Percentiles rank a stretch among this genome's conserved stretches.
phyloP scores from a whole-genome alignment of 1,140 invertebrate genomes.

The Hycleus cichorii region DNA sequence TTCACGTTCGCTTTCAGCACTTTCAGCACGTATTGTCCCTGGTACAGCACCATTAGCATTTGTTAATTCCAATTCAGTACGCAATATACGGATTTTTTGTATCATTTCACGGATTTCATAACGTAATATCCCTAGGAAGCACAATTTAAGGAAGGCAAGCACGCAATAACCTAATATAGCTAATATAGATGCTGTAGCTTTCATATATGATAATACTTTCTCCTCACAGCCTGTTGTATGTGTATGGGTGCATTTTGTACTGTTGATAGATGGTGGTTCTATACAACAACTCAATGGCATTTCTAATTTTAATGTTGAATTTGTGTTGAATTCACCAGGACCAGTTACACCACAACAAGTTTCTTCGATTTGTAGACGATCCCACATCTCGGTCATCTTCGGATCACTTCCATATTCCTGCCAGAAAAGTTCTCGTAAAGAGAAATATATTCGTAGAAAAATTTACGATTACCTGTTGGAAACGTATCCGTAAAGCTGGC shows the following conservation, averaged over 20 bases:
- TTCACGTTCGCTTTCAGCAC: slow-evolving; percentile 49
- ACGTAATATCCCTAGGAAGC: slow-evolving; percentile 78
- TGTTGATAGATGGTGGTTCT: slow-evolving; percentile 21
- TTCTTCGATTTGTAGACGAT: slow-evolving; percentile 66
- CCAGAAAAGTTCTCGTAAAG: slow-evolving; percentile 33
- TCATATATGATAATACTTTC: slow-evolving; percentile 61
- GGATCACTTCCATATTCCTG: slow-evolving; percentile 64
- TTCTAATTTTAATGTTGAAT: slow-evolving; percentile 17
- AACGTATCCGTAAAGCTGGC: slow-evolving; percentile 50
- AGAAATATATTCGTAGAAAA: too few species aligned
- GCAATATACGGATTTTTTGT: slow-evolving; percentile 69
- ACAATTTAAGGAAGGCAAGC: slow-evolving; percentile 81
- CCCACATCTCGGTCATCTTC: slow-evolving; percentile 72
- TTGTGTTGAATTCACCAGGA: slow-evolving; percentile 24
- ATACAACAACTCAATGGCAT: slow-evolving; percentile 37
- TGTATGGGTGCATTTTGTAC: slow-evolving; percentile 17
- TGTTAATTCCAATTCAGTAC: slow-evolving; percentile 46
- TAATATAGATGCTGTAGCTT: slow-evolving; percentile 68
- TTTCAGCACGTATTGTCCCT: slow-evolving; percentile 42
- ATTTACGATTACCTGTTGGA: slow-evolving; percentile 1
- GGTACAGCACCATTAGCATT: slow-evolving; percentile 38
- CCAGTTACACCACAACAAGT: slow-evolving; percentile 67
- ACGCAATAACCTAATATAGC: slow-evolving; percentile 85
- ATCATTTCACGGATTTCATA: slow-evolving; percentile 87
- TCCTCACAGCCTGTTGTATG: slow-evolving; percentile 57